Conservation (phyloP, 2,888 invertebrate genomes). For the Microchrysa polita region DNA sequence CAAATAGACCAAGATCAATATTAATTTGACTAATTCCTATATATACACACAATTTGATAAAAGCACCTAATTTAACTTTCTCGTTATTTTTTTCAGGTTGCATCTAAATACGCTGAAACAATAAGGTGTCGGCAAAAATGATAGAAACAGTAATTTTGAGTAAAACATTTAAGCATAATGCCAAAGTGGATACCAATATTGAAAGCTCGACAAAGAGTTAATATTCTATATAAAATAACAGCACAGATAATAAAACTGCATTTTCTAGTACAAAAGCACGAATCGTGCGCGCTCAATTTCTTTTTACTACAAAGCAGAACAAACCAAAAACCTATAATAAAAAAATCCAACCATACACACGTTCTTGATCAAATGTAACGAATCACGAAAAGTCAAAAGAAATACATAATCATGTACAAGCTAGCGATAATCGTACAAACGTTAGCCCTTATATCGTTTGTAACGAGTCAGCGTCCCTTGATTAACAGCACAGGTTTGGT, state of each 20-base stretch:
- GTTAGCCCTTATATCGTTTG: constrained; percentile 44
- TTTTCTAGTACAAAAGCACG: constrained; percentile 32
- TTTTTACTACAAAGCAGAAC: neutral
- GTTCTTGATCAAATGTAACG: constrained; percentile 31
- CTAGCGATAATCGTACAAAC: constrained; percentile 36
- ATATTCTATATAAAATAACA: constrained; percentile 10
- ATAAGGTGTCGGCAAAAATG: no score
- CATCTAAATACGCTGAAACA: no score
- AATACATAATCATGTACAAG: constrained; percentile 24
- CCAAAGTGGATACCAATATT: constrained; percentile 12
- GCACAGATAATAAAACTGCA: constrained; percentile 10
- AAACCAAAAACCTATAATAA: neutral
- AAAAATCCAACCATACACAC: neutral
- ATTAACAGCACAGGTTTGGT: constrained; percentile 41
- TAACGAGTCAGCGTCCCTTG: constrained; percentile 48
- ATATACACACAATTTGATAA: no score
- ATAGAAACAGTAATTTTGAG: no score
- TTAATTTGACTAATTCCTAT: no score
- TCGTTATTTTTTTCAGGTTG: no score
- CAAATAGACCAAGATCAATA: no score
- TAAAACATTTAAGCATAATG: neutral
- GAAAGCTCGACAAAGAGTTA: constrained; percentile 21
- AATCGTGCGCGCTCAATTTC: constrained; percentile 15
- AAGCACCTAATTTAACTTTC: no score
- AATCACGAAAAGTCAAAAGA: constrained; percentile 6